phyloP scores from a whole-genome alignment of 2,113 vertebrate species.

The Cygnus atratus region DNA sequence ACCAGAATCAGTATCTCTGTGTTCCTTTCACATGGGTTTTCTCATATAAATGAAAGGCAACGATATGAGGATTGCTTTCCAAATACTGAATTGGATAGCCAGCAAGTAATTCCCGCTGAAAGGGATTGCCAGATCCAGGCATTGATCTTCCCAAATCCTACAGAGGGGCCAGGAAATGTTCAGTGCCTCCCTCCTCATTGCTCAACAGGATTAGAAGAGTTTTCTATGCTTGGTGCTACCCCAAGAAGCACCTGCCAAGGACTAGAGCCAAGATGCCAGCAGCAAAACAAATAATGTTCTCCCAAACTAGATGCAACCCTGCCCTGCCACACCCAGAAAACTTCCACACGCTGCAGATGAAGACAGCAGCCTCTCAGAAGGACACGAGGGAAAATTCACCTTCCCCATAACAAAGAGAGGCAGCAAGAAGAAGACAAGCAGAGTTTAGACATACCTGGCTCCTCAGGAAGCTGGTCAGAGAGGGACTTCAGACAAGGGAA shows the following conservation, averaged over 20 bases:
- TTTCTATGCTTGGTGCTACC: background rate
- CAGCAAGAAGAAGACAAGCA: background rate
- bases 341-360: background rate
- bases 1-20: background rate
- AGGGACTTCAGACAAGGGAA: background rate
- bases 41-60: background rate
- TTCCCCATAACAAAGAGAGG: background rate
- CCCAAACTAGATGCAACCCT: background rate
- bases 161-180: background rate
- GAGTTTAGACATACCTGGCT: background rate
- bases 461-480: background rate
- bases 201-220: background rate
- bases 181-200: background rate
- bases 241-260: background rate
- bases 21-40: background rate
- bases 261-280: background rate
- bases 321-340: background rate
- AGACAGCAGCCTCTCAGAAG: background rate
- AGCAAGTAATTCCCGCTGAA: background rate
- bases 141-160: background rate
- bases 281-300: background rate
- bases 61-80: background rate
- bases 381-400: background rate
- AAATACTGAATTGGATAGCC: background rate
- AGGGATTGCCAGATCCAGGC: background rate